Percentiles rank a stretch among this genome's conserved stretches.
Evolutionary conservation across 2,113 vertebrate genomes (phyloP).

Genomic region (Melanocharis versteri): DNA sequence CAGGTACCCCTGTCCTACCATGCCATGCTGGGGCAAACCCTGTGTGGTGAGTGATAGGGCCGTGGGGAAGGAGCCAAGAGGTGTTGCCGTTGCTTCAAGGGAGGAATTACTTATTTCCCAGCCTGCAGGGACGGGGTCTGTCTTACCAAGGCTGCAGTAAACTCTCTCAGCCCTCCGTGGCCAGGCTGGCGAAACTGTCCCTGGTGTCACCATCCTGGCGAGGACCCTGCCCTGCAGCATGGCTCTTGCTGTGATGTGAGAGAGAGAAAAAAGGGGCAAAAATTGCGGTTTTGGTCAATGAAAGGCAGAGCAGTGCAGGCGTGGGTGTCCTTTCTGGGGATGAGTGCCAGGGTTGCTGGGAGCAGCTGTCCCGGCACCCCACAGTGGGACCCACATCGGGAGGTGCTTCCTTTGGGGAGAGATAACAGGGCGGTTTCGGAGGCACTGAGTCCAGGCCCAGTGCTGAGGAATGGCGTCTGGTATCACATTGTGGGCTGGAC

Average conservation of each 20-base stretch:
- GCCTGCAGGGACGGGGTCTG: neutral
- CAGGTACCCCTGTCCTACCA: rapidly evolving
- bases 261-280: neutral
- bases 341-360: rapidly evolving
- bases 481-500: neutral
- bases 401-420: neutral
- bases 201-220: rapidly evolving
- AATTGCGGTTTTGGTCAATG: neutral
- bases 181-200: rapidly evolving
- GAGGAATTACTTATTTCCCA: constrained; percentile 51
- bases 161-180: neutral
- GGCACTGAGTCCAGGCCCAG: neutral
- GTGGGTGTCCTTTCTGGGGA: neutral
- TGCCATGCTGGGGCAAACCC: neutral
- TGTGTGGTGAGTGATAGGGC: neutral
- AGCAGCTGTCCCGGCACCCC: neutral
- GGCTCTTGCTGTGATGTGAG: neutral
- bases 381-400: neutral
- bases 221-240: neutral
- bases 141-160: constrained; percentile 24
- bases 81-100: neutral
- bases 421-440: neutral
- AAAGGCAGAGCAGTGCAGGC: neutral
- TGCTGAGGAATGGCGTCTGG: neutral
- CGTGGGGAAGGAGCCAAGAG: constrained; percentile 25